Evolutionary conservation across 1,140 invertebrate genomes (phyloP).

Genomic region (Cotesia glomerata): DNA sequence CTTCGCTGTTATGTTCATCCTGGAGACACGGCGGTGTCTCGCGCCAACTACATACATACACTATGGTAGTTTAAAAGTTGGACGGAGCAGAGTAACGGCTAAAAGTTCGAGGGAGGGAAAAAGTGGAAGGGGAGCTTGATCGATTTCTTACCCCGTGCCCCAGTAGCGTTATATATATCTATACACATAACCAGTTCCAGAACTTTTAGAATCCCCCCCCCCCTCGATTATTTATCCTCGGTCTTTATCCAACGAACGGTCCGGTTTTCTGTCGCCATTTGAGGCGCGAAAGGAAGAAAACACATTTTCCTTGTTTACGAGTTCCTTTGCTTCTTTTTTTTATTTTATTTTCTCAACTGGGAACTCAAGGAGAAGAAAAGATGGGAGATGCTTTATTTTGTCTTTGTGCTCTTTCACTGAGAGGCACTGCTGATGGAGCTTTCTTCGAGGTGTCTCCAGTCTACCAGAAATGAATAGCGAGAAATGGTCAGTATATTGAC

Average conservation of each 20-base stretch:
- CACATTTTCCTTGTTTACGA: conserved; percentile 35
- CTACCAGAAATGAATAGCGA: too few species aligned
- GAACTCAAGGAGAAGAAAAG: too few species aligned
- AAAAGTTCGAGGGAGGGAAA: conserved; percentile 27
- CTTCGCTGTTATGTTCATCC: conserved; percentile 22
- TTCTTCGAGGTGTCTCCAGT: too few species aligned
- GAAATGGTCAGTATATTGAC: too few species aligned
- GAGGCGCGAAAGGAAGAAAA: conserved; percentile 20
- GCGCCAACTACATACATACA: neutral
- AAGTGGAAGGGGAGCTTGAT: conserved; percentile 53
- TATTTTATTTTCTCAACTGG: neutral
- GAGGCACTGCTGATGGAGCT: too few species aligned
- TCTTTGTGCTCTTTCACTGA: too few species aligned
- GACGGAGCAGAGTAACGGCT: conserved; percentile 9
- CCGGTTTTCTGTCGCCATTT: conserved; percentile 20
- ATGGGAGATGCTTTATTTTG: too few species aligned
- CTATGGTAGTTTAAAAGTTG: neutral
- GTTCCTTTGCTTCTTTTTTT: conserved; percentile 1
- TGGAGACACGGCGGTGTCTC: neutral
- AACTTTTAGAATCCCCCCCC: too few species aligned
- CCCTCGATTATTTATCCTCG: too few species aligned
- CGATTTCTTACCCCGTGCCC: conserved; percentile 61
- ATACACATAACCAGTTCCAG: neutral
- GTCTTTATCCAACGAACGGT: too few species aligned
- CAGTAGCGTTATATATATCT: conserved; percentile 49